Conservation (phyloP, 2,113 vertebrate genomes). For the Gallinago jamesoni region DNA sequence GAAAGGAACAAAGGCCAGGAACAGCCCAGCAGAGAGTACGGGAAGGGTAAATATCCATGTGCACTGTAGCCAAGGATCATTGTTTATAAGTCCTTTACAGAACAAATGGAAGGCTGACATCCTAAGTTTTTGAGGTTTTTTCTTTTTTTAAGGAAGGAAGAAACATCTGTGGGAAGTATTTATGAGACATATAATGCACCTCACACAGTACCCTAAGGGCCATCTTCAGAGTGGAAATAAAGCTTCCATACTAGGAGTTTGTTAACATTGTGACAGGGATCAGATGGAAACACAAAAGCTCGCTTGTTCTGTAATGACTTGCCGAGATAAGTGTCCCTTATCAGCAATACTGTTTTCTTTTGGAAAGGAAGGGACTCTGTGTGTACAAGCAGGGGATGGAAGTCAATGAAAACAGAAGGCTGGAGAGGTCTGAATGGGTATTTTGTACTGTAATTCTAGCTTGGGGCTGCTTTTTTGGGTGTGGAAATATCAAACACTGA, state of each 20-base stretch:
- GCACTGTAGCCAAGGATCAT: not conserved
- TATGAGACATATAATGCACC: not conserved
- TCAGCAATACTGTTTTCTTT: conserved; percentile 38
- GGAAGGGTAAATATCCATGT: conserved; percentile 17
- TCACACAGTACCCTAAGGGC: not conserved
- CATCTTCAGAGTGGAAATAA: conserved; percentile 22
- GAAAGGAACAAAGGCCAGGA: not conserved
- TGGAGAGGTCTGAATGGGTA: conserved; percentile 60
- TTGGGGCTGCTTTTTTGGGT: conserved; percentile 52
- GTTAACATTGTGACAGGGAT: not conserved
- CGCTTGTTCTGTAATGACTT: not conserved
- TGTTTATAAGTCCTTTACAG: not conserved
- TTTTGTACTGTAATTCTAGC: conserved; percentile 62
- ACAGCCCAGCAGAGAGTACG: not conserved
- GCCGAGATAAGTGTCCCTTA: conserved; percentile 25
- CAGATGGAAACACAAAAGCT: conserved; percentile 27
- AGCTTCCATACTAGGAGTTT: not conserved
- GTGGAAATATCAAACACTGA: conserved; percentile 68
- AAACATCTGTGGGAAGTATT: not conserved
- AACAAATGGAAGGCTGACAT: conserved; percentile 29
- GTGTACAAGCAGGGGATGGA: conserved; percentile 51
- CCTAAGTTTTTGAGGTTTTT: not conserved
- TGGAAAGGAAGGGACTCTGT: conserved; percentile 30
- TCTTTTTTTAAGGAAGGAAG: not conserved
- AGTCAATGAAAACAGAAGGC: conserved; percentile 62